phyloP scores from a whole-genome alignment of 2,888 invertebrate species.

The Lithophane socia region DNA sequence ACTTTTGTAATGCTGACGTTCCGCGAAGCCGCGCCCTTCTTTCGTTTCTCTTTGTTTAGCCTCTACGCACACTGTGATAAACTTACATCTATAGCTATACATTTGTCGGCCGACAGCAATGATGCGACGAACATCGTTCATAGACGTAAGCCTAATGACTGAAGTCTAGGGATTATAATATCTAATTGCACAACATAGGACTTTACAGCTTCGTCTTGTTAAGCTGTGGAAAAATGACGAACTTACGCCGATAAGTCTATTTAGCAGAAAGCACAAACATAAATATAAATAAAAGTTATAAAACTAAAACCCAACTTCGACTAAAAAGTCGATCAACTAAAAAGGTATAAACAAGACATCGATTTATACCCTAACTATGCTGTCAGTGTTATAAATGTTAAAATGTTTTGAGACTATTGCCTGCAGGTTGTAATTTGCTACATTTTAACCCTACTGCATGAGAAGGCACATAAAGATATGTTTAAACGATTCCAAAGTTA shows the following conservation, averaged over 20 bases:
- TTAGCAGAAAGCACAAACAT: background rate
- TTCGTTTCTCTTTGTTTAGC: constrained; percentile 34
- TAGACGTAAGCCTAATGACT: background rate
- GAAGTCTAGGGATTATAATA: background rate
- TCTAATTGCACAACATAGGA: background rate
- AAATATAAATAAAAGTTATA: background rate
- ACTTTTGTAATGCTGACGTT: constrained; percentile 28
- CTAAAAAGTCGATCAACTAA: too few relatives aligned
- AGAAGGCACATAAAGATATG: constrained; percentile 12
- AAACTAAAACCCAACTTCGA: too few relatives aligned
- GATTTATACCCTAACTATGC: too few relatives aligned
- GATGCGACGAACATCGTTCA: background rate
- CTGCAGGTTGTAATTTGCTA: background rate
- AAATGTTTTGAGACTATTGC: background rate
- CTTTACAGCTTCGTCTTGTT: background rate
- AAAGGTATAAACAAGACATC: too few relatives aligned
- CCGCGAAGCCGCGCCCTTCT: constrained; percentile 1
- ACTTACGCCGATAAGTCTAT: background rate
- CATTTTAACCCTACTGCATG: background rate
- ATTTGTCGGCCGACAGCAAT: background rate
- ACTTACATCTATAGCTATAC: background rate
- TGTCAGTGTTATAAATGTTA: too few relatives aligned
- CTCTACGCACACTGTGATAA: background rate
- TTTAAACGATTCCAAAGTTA: constrained; percentile 19
- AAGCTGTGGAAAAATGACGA: background rate